Conservation (phyloP, 2,113 vertebrate genomes). For the Cnemophilus loriae region DNA sequence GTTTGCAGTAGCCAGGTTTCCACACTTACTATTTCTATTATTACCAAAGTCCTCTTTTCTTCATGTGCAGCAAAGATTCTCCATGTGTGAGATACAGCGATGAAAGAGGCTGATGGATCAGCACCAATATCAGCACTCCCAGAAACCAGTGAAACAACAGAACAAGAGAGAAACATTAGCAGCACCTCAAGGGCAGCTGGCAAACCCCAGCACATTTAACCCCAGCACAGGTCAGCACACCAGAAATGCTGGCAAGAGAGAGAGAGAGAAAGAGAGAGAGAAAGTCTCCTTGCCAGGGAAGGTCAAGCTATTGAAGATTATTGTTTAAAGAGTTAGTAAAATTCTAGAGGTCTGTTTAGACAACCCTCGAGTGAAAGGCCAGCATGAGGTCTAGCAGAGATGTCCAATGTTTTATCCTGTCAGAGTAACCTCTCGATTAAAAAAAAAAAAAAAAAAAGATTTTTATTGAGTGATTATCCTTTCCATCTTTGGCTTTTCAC, state of each 20-base stretch:
- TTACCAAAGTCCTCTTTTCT: not conserved
- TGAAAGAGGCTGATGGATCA: not conserved
- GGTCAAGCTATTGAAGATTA: not conserved
- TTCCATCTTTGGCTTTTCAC: not conserved
- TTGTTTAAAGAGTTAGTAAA: not conserved
- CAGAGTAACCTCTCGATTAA: not conserved
- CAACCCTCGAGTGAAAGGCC: not conserved
- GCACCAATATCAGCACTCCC: not conserved
- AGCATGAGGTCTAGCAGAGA: not conserved
- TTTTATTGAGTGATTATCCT: constrained; percentile 27
- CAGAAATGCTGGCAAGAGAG: not conserved
- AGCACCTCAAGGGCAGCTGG: not conserved
- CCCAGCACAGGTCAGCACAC: not conserved
- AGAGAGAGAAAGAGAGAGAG: not conserved
- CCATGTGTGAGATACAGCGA: accelerated
- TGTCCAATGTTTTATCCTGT: not conserved
- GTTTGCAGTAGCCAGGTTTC: not conserved
- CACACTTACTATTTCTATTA: not conserved
- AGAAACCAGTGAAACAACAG: not conserved
- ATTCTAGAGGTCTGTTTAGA: not conserved
- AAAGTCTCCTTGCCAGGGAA: not conserved
- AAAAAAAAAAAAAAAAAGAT: not conserved
- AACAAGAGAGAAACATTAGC: not conserved
- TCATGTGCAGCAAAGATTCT: not conserved
- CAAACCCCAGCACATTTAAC: not conserved